These are phyloP conservation scores for Nibea albiflora DNA, from an alignment of 2,113 vertebrate species.

Conservation along the genomic window DNA sequence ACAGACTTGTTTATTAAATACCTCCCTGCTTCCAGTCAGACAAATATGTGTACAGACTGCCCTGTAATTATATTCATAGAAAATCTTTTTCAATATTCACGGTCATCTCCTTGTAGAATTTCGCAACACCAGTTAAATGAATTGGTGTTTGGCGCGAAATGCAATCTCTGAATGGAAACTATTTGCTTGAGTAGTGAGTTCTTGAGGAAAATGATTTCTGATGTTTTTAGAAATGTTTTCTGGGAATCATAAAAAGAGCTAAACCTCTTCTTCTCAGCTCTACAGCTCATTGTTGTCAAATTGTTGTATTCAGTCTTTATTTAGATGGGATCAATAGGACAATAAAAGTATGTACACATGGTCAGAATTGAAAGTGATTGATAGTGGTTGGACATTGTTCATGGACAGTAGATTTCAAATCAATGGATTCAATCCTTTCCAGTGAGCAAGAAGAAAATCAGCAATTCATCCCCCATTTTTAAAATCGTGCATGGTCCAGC, in stretches of 20 bases:
- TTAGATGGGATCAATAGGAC: constrained; percentile 50
- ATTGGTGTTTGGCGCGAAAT: constrained; percentile 17
- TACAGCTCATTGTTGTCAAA: constrained; percentile 31
- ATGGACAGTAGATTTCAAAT: background rate
- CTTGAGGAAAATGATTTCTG: constrained; percentile 34
- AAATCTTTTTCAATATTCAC: constrained; percentile 43
- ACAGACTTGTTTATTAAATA: constrained; percentile 25
- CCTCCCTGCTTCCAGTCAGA: constrained; percentile 28
- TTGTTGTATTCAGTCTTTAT: constrained; percentile 46
- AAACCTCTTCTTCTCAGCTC: constrained; percentile 1
- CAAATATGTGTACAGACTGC: constrained; percentile 1
- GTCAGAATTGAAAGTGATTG: constrained; percentile 39
- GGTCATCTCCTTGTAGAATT: constrained; percentile 45
- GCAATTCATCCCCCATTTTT: background rate
- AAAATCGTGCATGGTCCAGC: background rate
- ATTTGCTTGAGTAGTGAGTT: constrained; percentile 31
- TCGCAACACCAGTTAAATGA: constrained; percentile 34
- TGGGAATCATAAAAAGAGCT: constrained; percentile 16
- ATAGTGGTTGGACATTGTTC: constrained; percentile 31
- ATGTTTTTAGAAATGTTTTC: constrained; percentile 4
- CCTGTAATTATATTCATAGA: constrained; percentile 23
- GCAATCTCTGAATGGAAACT: constrained; percentile 29
- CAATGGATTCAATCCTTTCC: background rate
- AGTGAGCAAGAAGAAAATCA: constrained; percentile 5
- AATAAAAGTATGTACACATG: constrained; percentile 30